phyloP scores from a whole-genome alignment of 2,888 invertebrate genomes.

The Busseola fusca region DNA sequence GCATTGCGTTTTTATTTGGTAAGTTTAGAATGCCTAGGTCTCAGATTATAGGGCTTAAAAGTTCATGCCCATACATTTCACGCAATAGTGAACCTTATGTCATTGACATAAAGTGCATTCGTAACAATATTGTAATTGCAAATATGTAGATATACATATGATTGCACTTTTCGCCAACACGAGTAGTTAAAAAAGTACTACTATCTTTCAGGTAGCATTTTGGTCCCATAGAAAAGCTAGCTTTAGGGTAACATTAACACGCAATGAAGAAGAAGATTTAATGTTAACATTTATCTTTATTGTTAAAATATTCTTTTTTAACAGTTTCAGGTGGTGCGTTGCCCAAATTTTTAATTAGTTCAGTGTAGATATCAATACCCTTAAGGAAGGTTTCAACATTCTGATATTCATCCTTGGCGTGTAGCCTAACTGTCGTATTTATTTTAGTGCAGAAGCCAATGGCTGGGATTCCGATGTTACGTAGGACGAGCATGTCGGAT shows the following conservation, averaged over 20 bases:
- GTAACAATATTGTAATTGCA: too few species aligned
- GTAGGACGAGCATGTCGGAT: slow-evolving; percentile 72
- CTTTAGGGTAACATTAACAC: not conserved
- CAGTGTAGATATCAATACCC: slow-evolving; percentile 75
- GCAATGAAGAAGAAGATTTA: slow-evolving; percentile 1
- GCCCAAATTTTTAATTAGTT: slow-evolving; percentile 61
- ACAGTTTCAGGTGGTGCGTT: slow-evolving; percentile 43
- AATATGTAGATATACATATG: too few species aligned
- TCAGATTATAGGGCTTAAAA: too few species aligned
- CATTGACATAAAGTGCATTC: too few species aligned
- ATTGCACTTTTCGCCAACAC: too few species aligned
- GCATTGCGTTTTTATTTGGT: too few species aligned
- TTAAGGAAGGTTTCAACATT: slow-evolving; percentile 70
- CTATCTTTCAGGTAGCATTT: too few species aligned
- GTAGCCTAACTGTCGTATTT: slow-evolving; percentile 64
- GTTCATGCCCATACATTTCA: too few species aligned
- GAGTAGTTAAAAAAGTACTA: too few species aligned
- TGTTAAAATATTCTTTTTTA: not conserved
- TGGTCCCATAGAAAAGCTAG: not conserved
- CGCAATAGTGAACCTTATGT: too few species aligned
- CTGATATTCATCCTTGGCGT: slow-evolving; percentile 72
- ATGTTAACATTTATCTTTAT: slow-evolving; percentile 10
- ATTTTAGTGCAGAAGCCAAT: slow-evolving; percentile 75
- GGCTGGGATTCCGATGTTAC: slow-evolving; percentile 74
- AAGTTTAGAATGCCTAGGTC: too few species aligned